Base-by-base conservation (phyloP, 2,113 vertebrate species). In the Calidris pygmaea region DNA sequence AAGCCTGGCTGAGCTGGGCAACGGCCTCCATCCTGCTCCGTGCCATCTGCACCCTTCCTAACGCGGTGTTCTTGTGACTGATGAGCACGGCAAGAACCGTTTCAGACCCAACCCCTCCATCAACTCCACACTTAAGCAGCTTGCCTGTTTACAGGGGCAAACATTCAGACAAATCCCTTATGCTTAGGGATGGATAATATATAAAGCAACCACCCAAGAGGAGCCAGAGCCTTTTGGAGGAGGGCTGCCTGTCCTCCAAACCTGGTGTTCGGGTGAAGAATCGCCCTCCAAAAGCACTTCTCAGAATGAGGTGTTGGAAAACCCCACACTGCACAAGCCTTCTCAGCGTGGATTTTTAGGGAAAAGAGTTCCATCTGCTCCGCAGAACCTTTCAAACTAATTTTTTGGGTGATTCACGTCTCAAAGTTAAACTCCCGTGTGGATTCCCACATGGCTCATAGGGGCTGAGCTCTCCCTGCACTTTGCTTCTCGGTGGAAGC, bases 31-130 rank as follows among this genome's bases (percentile, higher is more conserved):
- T 12, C 34, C 75, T 27, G n/a, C 56, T 72, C 67, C 3, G 4
- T 50, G 67, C 41, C 52, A 63, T 3, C 75, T 16, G 34, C 74
- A 77, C 45, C 17, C 63, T 63, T 39, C 34, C 84, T 11, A 12
- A 27, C 0, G 3, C 0, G 34, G 37, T 27, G 7, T 56, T 59
- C 78, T 6, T 22, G 32, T 6, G 35, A 27, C 65, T 29, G 29
- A 29, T 2, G 32, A 12, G 29, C 37, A 10, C 0, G 4, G 20
- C 0, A 21, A 68, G 58, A 68, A 16, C 9, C 5, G 18, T 12
- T 58, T 68, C 65, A 94, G 22, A 67, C 35, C 58, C 72, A 77
- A 8, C 9, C 35, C 34, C 72, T 65, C 48, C 34, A 43, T 66
- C 63, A 89, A 1, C 65, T 48, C 35, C 22, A 3, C 6, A 7